Conservation (phyloP, 2,113 vertebrate species). For the Brachirus orientalis region DNA sequence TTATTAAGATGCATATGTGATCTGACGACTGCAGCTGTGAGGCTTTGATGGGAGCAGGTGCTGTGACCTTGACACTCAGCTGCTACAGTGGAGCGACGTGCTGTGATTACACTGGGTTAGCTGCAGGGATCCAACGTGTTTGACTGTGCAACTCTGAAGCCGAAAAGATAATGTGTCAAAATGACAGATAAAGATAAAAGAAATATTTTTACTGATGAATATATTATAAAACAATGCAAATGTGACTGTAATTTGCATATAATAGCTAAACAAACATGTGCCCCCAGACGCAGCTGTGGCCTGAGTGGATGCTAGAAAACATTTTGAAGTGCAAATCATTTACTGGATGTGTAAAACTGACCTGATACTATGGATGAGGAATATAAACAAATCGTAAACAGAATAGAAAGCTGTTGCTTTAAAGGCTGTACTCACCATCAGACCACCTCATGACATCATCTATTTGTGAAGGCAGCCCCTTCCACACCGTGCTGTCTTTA, state of each 20-base stretch:
- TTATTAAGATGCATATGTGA: not conserved
- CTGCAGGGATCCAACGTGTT: conserved; percentile 60
- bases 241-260: conserved; percentile 38
- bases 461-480: conserved; percentile 87
- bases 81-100: too few species aligned
- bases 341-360: too few species aligned
- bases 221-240: conserved; percentile 34
- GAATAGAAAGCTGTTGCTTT: conserved; percentile 49
- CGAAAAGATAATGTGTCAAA: conserved; percentile 1
- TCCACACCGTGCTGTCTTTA: conserved; percentile 88
- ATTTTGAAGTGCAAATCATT: too few species aligned
- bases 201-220: conserved; percentile 8
- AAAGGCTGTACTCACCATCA: conserved; percentile 89
- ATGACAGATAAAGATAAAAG: conserved; percentile 35
- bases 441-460: conserved; percentile 97
- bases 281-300: conserved; percentile 1
- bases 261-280: conserved; percentile 20
- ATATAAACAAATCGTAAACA: not conserved
- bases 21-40: conserved; percentile 7
- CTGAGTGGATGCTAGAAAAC: too few species aligned
- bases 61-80: conserved; percentile 53
- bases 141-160: not conserved
- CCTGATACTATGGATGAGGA: too few species aligned
- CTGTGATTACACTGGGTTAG: conserved; percentile 48
- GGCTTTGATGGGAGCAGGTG: conserved; percentile 9